Conservation (phyloP, 2,113 vertebrate genomes). For the Cyanistes caeruleus region DNA sequence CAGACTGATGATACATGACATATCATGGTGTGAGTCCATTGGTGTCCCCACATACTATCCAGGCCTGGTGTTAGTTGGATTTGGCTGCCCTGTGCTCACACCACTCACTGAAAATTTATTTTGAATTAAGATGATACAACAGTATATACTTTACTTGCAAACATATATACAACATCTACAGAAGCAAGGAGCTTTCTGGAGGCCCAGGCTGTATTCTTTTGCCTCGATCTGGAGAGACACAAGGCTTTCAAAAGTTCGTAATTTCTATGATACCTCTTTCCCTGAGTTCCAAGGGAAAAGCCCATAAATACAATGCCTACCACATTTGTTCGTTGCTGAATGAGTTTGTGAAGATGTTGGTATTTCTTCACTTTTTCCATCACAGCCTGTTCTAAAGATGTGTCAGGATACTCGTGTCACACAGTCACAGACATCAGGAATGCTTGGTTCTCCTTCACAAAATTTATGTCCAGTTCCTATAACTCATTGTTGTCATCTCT, state of each 20-base stretch:
- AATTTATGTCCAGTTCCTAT: neutral
- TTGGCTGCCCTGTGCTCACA: neutral
- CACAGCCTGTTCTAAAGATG: neutral
- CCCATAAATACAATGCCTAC: neutral
- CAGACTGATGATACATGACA: neutral
- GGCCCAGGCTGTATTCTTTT: neutral
- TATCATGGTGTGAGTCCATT: rapidly evolving
- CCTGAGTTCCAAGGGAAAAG: neutral
- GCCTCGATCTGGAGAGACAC: neutral
- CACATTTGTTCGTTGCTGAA: neutral
- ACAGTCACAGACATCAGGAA: neutral
- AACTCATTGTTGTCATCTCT: neutral
- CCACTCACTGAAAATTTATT: neutral
- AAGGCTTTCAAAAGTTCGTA: neutral
- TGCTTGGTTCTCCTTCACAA: neutral
- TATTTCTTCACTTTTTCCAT: neutral
- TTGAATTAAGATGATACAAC: neutral
- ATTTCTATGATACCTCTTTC: neutral
- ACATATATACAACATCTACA: neutral
- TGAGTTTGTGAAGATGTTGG: neutral
- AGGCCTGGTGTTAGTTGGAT: neutral
- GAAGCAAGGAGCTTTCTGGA: neutral
- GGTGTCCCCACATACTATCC: too few species aligned
- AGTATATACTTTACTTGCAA: neutral
- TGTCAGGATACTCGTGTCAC: rapidly evolving